Base-by-base conservation (phyloP, 2,113 vertebrate species). In the Alexandromys fortis region DNA sequence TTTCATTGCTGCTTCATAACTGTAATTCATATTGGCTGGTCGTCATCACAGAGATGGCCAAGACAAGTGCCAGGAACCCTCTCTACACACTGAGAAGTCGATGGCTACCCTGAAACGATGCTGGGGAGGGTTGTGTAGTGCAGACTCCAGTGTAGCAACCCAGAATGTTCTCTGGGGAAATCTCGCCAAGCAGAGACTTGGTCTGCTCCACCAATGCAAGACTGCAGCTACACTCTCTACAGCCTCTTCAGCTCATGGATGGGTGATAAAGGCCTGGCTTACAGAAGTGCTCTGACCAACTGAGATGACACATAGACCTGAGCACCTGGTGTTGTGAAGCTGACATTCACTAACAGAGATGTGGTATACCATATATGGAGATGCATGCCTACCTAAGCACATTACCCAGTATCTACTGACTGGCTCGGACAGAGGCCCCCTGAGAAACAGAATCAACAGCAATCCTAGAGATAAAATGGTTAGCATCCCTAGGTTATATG, bases 361-460 rank as follows among this genome's bases (percentile, higher is more conserved):
- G 55, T 8, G 12, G 21, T 28, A 72, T 55, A 0, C 52, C 52
- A 55, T 55, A 16, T 35, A 55, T 38, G 49, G 52, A 28, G n/a
- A 81, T 8, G 5, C 38, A 70, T 42, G 91, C 88, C 87, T 85
- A 26, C 9, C 58, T 42, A 75, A 49, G 79, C 67, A 63, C 16
- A 79, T 4, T 63, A 52, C 33, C 22, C 28, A 47, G 11, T 16
- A 88, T 28, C 88, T 90, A 94, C 9, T 9, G 58, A 61, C 42
- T 49, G 86, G 52, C n/a, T 91, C 33, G 1, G 26, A 49, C 42
- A 76, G 55, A 93, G 30, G 68, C n/a, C 58, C 92, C 85, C 24
- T 21, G n/a, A 89, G 73, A 95, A 95, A 96, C 21, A 19, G 92
- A 94, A 78, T 77, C 58, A 72, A 73, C 90, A 67, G 73, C 75